These are phyloP conservation scores for Aix galericulata DNA, from an alignment of 2,113 vertebrate species.

Conservation along the genomic window DNA sequence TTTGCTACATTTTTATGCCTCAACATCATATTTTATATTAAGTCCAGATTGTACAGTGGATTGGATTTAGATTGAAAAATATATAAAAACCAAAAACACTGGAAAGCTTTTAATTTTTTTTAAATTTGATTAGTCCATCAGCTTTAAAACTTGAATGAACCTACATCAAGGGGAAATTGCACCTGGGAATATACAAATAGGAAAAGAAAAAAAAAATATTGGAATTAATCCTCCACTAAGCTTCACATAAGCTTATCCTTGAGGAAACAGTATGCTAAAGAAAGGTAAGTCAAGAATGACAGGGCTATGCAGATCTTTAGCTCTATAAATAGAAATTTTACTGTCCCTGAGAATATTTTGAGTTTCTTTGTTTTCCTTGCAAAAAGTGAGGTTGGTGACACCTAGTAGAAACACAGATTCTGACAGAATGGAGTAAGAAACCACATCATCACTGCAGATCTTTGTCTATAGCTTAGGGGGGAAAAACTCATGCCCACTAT, in stretches of 20 bases:
- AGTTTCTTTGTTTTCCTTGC: neutral
- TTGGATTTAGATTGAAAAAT: constrained; percentile 12
- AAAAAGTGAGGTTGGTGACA: neutral
- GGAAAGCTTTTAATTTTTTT: constrained; percentile 4
- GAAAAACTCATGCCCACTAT: neutral
- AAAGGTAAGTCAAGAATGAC: neutral
- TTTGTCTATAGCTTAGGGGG: neutral
- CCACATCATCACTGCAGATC: neutral
- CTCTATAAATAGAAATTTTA: neutral
- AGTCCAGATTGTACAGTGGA: constrained; percentile 25
- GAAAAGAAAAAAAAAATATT: neutral
- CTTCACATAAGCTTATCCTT: neutral
- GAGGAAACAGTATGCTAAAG: neutral
- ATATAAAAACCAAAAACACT: neutral
- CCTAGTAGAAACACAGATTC: neutral
- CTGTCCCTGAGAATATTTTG: neutral
- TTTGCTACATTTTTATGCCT: constrained; percentile 25
- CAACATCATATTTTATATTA: constrained; percentile 43
- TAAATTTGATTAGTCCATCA: neutral
- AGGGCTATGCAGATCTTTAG: neutral
- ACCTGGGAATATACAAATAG: neutral
- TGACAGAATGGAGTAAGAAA: neutral
- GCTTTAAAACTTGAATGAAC: neutral
- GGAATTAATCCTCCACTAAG: neutral
- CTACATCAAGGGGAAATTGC: constrained; percentile 26